Base-by-base conservation (phyloP, 92 coral and sea anemone genomes). In the Anthopleura xanthogrammica region DNA sequence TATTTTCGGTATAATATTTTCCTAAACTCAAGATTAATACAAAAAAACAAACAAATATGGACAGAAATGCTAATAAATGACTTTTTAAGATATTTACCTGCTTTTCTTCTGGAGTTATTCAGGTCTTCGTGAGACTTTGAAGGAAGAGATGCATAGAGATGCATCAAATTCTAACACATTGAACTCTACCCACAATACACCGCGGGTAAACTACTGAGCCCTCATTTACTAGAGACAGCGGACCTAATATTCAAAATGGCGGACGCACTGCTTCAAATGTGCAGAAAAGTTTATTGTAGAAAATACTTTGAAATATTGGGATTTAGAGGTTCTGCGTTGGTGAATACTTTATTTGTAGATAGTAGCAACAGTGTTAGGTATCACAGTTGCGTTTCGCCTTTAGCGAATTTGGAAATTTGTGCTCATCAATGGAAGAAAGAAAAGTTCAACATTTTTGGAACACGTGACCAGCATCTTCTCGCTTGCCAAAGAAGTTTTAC, bases 191-290 rank as follows among this genome's bases (percentile, higher is more conserved):
- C 84, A 81, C 43, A 70, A 70, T 81, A 40, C 84, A 20, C 9
- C 17, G 65, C 84, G 52, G 82, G 70, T 10, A 7, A 2, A 79
- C 62, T 16, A 41, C 60, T 68, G 77, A 70, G 29, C 66, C 75
- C 9, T 0, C 43, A 48, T 20, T 41, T 0, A n/a, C 50, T 14
- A 7, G 9, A 22, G 12, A 12, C 84, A 81, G 84, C 77, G 84
- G 84, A 9, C 2, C 11, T 70, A 41, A 22, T 20, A 80, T 62
- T 20, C 78, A 81, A 81, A 36, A 81, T 81, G 84, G 84, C 84
- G 64, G 17, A 46, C 77, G 77, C 50, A 12, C 14, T 50, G 41
- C 74, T 68, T 20, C 16, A 29, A 36, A 12, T 12, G 41, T 68
- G 74, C 74, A 68, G 36, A 68, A 2, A 62, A 20, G 29, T 68